Evolutionary conservation across 2,888 invertebrate species (phyloP), one percentile per base, ranked within the genome.

Genomic region (Athrips mouffetella): DNA sequence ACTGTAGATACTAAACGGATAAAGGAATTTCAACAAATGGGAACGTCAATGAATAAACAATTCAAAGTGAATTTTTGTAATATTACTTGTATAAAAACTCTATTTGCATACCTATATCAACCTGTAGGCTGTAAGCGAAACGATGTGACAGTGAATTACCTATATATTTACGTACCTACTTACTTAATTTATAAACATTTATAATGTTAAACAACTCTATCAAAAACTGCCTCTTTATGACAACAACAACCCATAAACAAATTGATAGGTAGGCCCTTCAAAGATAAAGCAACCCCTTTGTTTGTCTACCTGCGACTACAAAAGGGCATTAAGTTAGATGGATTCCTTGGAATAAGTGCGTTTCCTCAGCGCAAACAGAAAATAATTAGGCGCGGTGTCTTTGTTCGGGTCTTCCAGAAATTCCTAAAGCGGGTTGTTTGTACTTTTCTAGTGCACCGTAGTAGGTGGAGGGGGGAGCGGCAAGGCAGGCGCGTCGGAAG

Each of bases 341-440:
- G 65, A 64, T 63, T 68, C 66, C 70, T 70, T 70, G 67, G 64
- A 75, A 67, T 66, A 62, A 65, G 70, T 70, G 71, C 79, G 76
- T 81, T 79, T 75, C 67, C 67, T 67, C 57, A 64, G 60, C 48
- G 70, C 75, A 82, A 81, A 81, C 76, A 81, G 70, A 68, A 65
- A 70, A 74, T 77, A 78, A 80, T 80, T 77, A 80, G 75, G 70
- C 62, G 74, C 76, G 76, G 75, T 73, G 64, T 70, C 73, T 81
- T 80, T 82, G 76, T 77, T 74, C 67, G 70, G 63, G 67, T 71
- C 72, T 80, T 76, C 74, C 74, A 78, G 76, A 74, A 78, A 79
- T 71, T 68, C 67, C 67, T 73, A 60, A 65, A 60, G 63, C 62
- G 60, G 63, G 62, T 59, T 65, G 67, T 70, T 63, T 70, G 61